Percentiles rank a stretch among this genome's conserved stretches.
phyloP scores from a whole-genome alignment of 2,113 vertebrate genomes.

The Paraplagusia blochii region DNA sequence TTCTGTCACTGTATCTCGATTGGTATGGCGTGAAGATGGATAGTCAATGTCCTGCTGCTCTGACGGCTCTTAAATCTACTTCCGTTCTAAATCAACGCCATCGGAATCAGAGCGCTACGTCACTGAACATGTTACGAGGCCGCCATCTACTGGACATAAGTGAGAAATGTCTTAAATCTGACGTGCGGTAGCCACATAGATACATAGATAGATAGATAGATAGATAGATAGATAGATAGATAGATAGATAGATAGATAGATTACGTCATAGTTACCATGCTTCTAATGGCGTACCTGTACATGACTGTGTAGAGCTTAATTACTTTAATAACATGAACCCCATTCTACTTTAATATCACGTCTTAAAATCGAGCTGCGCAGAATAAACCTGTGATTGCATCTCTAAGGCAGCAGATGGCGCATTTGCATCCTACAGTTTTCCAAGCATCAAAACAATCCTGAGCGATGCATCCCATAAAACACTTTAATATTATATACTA shows the following conservation, averaged over 20 bases:
- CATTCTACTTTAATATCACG: too few species aligned
- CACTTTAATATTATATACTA: too few species aligned
- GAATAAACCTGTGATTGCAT: slow-evolving; percentile 11
- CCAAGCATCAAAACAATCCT: not conserved
- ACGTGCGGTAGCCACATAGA: too few species aligned
- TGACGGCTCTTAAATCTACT: slow-evolving; percentile 19
- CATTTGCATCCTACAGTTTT: not conserved
- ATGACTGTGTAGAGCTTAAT: too few species aligned
- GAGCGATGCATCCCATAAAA: too few species aligned
- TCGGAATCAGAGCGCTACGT: not conserved
- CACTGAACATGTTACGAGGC: slow-evolving; percentile 31
- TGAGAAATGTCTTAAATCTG: not conserved
- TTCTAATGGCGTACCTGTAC: too few species aligned
- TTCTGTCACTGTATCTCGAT: not conserved
- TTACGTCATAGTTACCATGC: too few species aligned
- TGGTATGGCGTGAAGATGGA: slow-evolving; percentile 2
- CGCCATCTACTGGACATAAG: slow-evolving; percentile 54
- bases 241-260: too few species aligned
- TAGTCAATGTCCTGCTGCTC: slow-evolving; percentile 5
- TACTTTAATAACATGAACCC: too few species aligned
- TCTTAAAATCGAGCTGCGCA: too few species aligned
- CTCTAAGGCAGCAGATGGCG: slow-evolving; percentile 44
- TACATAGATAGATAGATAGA: too few species aligned
- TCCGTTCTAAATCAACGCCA: slow-evolving; percentile 20
- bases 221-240: too few species aligned